Base-by-base conservation (phyloP, 2,113 vertebrate genomes). In the Serilophus lunatus region DNA sequence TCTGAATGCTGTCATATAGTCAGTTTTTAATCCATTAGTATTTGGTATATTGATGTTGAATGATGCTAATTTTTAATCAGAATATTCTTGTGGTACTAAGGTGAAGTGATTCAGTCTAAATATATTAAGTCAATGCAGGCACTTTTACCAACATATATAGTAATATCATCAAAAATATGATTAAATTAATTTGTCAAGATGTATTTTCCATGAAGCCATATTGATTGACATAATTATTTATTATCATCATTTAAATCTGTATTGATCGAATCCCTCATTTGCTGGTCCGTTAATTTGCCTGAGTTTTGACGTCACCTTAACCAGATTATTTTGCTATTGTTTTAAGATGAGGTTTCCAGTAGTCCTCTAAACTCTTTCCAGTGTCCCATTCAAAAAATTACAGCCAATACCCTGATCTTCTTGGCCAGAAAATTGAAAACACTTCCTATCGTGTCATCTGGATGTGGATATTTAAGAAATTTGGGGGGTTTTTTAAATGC, bases 191-290 rank as follows among this genome's bases (percentile, higher is more conserved):
- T 90, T 90, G 79, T 81, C 79, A 90, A 94, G 85, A 86, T 64
- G 44, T 86, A 83, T 94, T 90, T 96, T 88, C 72, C 40, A 60
- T 88, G 44, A 96, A 94, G 83, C 79, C n/a, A 17, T 93, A 93
- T 96, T 95, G 95, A 97, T 86, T 94, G 79, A 83, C 76, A 45
- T 81, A 79, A 88, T 93, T 97, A 92, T 94, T 94, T 97, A 90
- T 84, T 95, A 90, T 64, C 64, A 71, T 60, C 0, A 75, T 88
- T 96, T 92, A 84, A 81, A 88, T 88, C 36, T 60, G 44, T 96
- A 96, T 96, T 81, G 94, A 96, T 88, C 82, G 49, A 82, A 68
- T 49, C 31, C 12, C 19, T 94, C 35, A 64, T 94, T 94, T 92
- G 9, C 40, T 86, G 64, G 28, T 76, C 88, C 36, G 84, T 92